phyloP scores from a whole-genome alignment of 1,140 invertebrate species.

The Euwallacea similis region DNA sequence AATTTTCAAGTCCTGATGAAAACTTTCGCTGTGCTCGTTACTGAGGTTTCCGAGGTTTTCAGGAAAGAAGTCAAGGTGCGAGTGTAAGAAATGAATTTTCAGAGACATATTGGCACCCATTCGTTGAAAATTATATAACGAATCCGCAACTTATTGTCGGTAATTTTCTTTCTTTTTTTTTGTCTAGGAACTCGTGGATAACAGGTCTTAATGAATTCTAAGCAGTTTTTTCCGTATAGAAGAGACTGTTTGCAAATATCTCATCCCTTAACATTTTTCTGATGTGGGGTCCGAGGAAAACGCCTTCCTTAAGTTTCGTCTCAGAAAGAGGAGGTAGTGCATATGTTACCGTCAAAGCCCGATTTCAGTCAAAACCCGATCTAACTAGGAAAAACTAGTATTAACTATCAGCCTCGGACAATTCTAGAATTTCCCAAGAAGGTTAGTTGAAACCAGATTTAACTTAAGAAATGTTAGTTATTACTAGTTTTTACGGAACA shows the following conservation, averaged over 20 bases:
- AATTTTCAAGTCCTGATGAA: conserved; percentile 15
- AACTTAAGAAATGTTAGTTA: too few species aligned
- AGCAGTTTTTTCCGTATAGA: conserved; percentile 19
- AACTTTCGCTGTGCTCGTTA: conserved; percentile 19
- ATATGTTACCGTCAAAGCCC: too few species aligned
- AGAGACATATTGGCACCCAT: conserved; percentile 20
- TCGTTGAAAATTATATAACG: conserved; percentile 35
- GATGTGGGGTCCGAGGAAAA: conserved; percentile 41
- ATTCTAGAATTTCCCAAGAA: too few species aligned
- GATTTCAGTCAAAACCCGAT: too few species aligned
- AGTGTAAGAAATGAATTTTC: conserved; percentile 27
- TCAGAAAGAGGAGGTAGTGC: too few species aligned
- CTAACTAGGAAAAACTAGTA: too few species aligned
- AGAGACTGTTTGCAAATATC: conserved; percentile 13
- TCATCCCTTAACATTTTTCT: conserved; percentile 8
- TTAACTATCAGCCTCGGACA: too few species aligned
- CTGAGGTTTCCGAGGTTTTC: conserved; percentile 20
- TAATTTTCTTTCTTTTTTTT: conserved; percentile 39
- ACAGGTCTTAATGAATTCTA: conserved; percentile 27
- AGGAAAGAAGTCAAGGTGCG: conserved; percentile 27
- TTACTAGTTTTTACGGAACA: too few species aligned
- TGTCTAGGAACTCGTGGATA: conserved; percentile 39
- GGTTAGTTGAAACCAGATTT: too few species aligned
- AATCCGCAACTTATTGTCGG: conserved; percentile 37
- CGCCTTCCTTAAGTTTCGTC: conserved; percentile 37